phyloP scores from a whole-genome alignment of 2,113 vertebrate genomes.

The Corythaeola cristata region DNA sequence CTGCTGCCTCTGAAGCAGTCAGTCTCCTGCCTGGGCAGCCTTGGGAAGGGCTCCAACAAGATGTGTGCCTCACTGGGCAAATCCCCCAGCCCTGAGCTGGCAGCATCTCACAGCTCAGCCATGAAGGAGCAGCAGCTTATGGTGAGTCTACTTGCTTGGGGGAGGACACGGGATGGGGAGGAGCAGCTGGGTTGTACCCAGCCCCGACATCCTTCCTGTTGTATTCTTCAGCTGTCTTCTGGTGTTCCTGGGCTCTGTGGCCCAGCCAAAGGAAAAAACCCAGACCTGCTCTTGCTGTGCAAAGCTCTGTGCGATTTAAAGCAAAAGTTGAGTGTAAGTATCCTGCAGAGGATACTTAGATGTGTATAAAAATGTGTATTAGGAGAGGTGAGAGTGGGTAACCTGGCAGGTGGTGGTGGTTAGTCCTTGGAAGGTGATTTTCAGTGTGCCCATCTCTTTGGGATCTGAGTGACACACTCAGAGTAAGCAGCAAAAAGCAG shows the following conservation, averaged over 20 bases:
- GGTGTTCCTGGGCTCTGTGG: background rate
- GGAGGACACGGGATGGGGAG: background rate
- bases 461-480: background rate
- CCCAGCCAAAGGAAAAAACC: accelerated
- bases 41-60: background rate
- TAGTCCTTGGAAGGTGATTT: background rate
- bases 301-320: background rate
- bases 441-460: background rate
- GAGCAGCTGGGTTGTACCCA: background rate
- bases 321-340: background rate
- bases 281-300: background rate
- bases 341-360: background rate
- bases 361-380: too few species aligned
- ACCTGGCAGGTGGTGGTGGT: background rate
- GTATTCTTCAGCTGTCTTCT: background rate
- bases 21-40: background rate
- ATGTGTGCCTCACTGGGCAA: background rate
- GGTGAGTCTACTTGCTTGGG: background rate
- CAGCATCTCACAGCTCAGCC: background rate
- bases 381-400: background rate
- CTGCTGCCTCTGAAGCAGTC: background rate
- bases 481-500: background rate
- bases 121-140: constrained; percentile 36
- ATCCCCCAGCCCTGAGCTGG: background rate
- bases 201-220: accelerated